These are phyloP conservation scores for Drosophila vallismaia DNA, from an alignment of 2,888 invertebrate genomes.

Conservation along the genomic window DNA sequence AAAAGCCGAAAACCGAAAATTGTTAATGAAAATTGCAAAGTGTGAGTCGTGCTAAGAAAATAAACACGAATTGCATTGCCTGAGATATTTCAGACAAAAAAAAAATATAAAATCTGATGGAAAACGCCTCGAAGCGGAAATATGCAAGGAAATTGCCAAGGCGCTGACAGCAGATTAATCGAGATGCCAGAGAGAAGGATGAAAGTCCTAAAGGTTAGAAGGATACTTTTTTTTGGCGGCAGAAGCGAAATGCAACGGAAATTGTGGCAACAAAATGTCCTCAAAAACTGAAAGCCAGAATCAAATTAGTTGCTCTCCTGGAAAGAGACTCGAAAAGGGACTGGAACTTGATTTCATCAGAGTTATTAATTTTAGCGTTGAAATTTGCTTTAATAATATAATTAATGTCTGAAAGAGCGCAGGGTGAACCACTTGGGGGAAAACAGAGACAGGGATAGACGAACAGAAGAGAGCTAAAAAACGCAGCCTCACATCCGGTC, in stretches of 20 bases:
- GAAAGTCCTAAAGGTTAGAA: conserved; percentile 19
- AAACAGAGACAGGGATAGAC: conserved; percentile 9
- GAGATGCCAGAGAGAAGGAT: conserved; percentile 36
- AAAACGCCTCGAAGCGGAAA: conserved; percentile 78
- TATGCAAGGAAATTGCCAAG: conserved; percentile 82
- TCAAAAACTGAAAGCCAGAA: conserved; percentile 14
- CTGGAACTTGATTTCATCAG: conserved; percentile 45
- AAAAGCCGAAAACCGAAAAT: conserved; percentile 50
- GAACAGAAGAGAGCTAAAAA: conserved; percentile 58
- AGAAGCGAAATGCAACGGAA: conserved; percentile 51
- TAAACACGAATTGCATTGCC: conserved; percentile 54
- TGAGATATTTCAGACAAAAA: conserved; percentile 16
- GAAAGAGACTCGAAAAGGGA: neutral
- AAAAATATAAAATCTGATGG: conserved; percentile 60
- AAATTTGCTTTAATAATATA: conserved; percentile 79
- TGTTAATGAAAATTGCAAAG: conserved; percentile 50
- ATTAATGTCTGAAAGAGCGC: conserved; percentile 53
- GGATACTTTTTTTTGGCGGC: conserved; percentile 46
- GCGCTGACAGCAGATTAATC: conserved; percentile 56
- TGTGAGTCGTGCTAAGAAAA: conserved; percentile 45
- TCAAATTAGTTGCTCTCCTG: conserved; percentile 15
- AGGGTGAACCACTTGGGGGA: conserved; percentile 4
- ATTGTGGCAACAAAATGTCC: conserved; percentile 60
- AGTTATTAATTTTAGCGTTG: conserved; percentile 60
- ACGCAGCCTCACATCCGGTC: conserved; percentile 81